A percentile compares a stretch with the other conserved stretches of the same genome.
phyloP scores from a whole-genome alignment of 2,113 vertebrate species.

The Eidolon helvum region DNA sequence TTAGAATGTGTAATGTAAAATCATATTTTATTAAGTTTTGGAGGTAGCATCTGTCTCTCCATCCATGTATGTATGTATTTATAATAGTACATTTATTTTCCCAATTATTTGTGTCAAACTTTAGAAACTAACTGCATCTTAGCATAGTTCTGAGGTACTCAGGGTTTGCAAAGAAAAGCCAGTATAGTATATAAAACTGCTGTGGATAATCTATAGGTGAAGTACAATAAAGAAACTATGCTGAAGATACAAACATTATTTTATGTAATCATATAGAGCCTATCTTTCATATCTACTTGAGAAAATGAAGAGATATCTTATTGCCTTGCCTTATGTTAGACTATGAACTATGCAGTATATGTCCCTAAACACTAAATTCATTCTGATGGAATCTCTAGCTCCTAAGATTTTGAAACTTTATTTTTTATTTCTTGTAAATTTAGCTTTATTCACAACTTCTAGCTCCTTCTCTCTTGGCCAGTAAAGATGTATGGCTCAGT shows the following conservation, averaged over 20 bases:
- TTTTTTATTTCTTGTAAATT: not conserved
- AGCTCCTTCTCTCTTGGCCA: not conserved
- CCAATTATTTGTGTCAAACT: not conserved
- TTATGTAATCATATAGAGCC: not conserved
- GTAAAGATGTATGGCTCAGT: not conserved
- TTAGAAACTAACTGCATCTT: not conserved
- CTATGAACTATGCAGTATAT: not conserved
- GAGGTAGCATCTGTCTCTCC: not conserved
- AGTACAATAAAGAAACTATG: not conserved
- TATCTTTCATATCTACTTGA: not conserved
- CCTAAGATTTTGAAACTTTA: not conserved
- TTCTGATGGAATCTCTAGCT: not conserved
- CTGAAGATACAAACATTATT: not conserved
- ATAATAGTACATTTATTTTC: not conserved
- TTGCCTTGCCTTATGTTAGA: not conserved
- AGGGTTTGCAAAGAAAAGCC: not conserved
- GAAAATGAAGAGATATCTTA: not conserved
- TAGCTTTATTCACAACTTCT: not conserved
- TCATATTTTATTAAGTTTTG: not conserved
- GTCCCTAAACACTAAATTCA: not conserved
- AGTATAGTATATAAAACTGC: not conserved
- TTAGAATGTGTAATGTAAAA: not conserved
- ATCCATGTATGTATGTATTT: not conserved
- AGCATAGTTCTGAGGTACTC: not conserved
- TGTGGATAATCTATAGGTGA: not conserved